A percentile compares a stretch with the other conserved stretches of the same genome.
Evolutionary conservation across 2,113 vertebrate genomes (phyloP).

Genomic region (Mobula hypostoma): DNA sequence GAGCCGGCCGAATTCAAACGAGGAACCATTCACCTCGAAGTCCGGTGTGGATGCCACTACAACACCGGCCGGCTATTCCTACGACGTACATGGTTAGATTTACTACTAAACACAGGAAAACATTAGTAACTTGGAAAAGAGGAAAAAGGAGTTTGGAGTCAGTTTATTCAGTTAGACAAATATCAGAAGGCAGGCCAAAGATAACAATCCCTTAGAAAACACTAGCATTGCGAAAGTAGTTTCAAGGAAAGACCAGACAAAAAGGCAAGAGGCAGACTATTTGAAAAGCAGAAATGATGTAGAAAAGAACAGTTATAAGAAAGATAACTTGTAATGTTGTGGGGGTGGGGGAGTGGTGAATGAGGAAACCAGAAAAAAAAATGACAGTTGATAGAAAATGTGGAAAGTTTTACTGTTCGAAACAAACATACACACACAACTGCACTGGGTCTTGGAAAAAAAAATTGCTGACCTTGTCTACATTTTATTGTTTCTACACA

Average conservation of each 20-base stretch:
- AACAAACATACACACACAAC: background rate
- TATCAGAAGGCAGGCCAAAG: background rate
- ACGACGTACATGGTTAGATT: background rate
- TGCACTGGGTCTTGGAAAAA: background rate
- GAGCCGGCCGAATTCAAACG: no score
- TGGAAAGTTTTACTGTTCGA: conserved; percentile 14
- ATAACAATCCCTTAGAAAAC: conserved; percentile 1
- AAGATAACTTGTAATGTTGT: background rate
- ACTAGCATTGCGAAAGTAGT: background rate
- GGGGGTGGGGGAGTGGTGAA: background rate
- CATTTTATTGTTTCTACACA: conserved; percentile 18
- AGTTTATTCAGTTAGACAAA: background rate
- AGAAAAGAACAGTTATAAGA: background rate
- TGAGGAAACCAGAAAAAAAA: background rate
- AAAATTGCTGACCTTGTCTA: conserved; percentile 24
- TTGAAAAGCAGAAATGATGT: conserved; percentile 1
- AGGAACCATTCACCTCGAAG: no score
- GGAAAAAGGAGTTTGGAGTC: background rate
- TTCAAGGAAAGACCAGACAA: background rate
- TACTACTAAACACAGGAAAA: background rate
- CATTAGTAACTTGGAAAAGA: background rate
- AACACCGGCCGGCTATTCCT: no score
- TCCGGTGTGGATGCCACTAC: no score
- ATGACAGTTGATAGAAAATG: background rate
- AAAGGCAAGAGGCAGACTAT: background rate